These are phyloP conservation scores for Poecilobothrus nobilitatus DNA, from an alignment of 2,888 invertebrate genomes.

Conservation along the genomic window DNA sequence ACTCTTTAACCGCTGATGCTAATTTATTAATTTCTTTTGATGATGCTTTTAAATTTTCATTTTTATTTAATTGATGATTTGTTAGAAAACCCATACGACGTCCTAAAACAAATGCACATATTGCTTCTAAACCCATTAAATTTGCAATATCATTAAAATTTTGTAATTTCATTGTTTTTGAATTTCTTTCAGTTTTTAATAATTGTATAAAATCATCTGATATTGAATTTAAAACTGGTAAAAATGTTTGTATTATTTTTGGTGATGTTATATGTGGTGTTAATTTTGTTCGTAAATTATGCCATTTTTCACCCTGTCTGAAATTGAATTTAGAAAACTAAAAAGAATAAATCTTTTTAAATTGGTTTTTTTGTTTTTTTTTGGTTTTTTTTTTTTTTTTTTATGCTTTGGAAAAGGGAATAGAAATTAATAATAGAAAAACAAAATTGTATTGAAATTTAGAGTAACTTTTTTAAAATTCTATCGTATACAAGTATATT, in stretches of 20 bases:
- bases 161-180: conserved; percentile 48
- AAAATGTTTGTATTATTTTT: conserved; percentile 62
- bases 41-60: conserved; percentile 38
- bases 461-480: too few species aligned
- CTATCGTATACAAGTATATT: too few species aligned
- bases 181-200: conserved; percentile 49
- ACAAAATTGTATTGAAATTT: neutral
- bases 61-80: conserved; percentile 14
- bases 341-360: conserved; percentile 7
- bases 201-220: conserved; percentile 69
- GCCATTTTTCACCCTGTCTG: conserved; percentile 73
- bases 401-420: neutral
- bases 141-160: conserved; percentile 67
- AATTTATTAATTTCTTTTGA: conserved; percentile 55
- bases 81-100: conserved; percentile 65
- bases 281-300: conserved; percentile 59
- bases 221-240: conserved; percentile 65
- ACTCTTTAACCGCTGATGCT: conserved; percentile 64
- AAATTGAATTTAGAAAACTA: conserved; percentile 10
- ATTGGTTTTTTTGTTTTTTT: neutral
- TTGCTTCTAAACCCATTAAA: conserved; percentile 72
- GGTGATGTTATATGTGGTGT: conserved; percentile 70
- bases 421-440: conserved; percentile 11
- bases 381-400: neutral
- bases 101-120: conserved; percentile 70